These are phyloP conservation scores for Psammodynastes pulverulentus DNA, from an alignment of 2,113 vertebrate species.

Conservation along the genomic window DNA sequence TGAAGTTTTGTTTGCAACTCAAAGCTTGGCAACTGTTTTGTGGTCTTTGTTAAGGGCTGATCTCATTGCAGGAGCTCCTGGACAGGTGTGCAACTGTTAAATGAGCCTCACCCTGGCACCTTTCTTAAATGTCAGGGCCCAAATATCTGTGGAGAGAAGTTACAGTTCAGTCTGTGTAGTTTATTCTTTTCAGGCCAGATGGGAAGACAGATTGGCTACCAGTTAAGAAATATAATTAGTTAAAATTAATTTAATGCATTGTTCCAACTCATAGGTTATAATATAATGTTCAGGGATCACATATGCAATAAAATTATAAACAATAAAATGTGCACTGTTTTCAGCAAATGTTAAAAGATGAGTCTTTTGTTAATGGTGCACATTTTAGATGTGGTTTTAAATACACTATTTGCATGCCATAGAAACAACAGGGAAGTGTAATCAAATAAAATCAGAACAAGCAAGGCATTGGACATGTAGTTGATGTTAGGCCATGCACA, in stretches of 20 bases:
- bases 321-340: neutral
- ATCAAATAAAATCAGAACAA: neutral
- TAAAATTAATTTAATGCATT: neutral
- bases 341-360: neutral
- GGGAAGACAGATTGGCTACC: neutral
- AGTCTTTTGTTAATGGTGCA: neutral
- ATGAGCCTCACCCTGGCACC: neutral
- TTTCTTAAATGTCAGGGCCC: neutral
- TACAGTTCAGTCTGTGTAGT: neutral
- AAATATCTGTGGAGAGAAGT: neutral
- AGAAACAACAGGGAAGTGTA: neutral
- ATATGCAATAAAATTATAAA: neutral
- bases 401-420: neutral
- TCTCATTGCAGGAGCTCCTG: neutral
- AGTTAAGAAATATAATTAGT: neutral
- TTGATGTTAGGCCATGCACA: neutral
- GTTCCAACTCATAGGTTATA: neutral
- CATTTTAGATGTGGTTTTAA: neutral
- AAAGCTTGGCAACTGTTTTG: constrained; percentile 19
- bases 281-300: neutral
- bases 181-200: neutral
- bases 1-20: constrained; percentile 29
- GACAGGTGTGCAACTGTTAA: neutral
- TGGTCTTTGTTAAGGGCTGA: constrained; percentile 28
- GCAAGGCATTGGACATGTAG: neutral